Evolutionary conservation across 2,797 vertebrate genomes (phyloP), one percentile per base, ranked within the genome.

Genomic region (Hippopotamyrus pictus): DNA sequence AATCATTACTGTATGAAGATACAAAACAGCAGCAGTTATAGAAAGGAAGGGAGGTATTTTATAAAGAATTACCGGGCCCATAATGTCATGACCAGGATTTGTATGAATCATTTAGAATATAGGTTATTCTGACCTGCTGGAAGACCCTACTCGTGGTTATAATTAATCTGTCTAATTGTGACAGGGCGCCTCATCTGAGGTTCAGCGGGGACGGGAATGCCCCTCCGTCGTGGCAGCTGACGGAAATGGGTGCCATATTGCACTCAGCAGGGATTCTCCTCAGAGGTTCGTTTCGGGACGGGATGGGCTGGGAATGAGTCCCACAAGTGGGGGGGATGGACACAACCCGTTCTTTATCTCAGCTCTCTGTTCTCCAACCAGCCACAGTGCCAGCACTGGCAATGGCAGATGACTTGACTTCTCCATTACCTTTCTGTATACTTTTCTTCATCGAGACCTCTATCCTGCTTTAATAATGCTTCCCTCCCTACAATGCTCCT

Each of bases 171-270:
- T 94, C 93, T 93, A 91, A 94, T 94, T 93, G 92, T 93, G 90
- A 93, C 92, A 92, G 92, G 90, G 91, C 69, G 3, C 90, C 90
- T 57, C 91, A 91, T 91, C 37, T 86, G 90, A 92, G 88, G 79
- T 73, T 73, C 53, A 62, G 76, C 29, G 11, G 82, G 9, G 88
- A 14, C 29, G 62, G 0, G 29, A 88, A 91, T 87, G 91, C 90
- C 94, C 93, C 90, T 88, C 87, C 3, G 92, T 62, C 92, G 91
- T 90, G 92, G 92, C 93, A 92, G 90, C 89, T 94, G 93, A 91
- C 85, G 89, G 90, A 93, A 90, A 93, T 89, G 91, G 94, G 95
- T 93, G 94, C 94, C 95, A 95, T 95, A 95, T 95, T 94, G 95
- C 92, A 92, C 93, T 92, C 95, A 95, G 95, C 93, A 92, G 93